Evolutionary conservation across 2,797 vertebrate species (phyloP), one percentile per base, ranked within the genome.

Genomic region (Pipistrellus nathusii): DNA sequence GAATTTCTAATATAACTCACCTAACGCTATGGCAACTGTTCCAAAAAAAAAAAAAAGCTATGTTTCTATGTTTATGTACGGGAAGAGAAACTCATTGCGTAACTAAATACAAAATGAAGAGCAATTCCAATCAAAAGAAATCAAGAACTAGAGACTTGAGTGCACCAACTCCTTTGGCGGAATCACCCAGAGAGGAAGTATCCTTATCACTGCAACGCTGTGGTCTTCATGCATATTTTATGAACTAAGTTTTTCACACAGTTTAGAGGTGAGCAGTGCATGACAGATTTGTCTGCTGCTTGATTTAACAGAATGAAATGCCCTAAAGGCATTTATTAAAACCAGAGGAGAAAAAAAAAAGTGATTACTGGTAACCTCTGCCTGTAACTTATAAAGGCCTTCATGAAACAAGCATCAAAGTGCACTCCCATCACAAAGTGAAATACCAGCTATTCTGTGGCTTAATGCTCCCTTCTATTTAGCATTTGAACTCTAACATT

Each of bases 221-320:
- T 95, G 95, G 77, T 97, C 93, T 78, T 94, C 95, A 96, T 97
- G 20, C 78, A 97, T 97, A 93, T 98, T 98, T 98, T 72, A 98
- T 97, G 92, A 95, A 91, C 93, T 46, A 97, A 97, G 86, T 95
- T 96, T 88, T 97, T 87, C 95, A 86, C 89, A 35, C 81, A 35
- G 94, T 96, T 95, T 21, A 93, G 96, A 95, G 96, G 95, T 97
- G 84, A 95, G 95, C 82, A 87, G 96, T 46, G 90, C 88, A 71
- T 88, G 76, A 77, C 83, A 41, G 94, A 97, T 97, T 94, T 96
- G 88, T 97, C 94, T 97, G 83, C 96, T 95, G 73, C 94, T 94
- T 95, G 94, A 95, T 97, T 97, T 95, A 96, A 97, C 88, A 94
- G 48, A 94, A 91, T 41, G 87, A 95, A 97, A 95, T 92, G 94